Evolutionary conservation across 2,888 invertebrate genomes (phyloP).

Genomic region (Automeris io): DNA sequence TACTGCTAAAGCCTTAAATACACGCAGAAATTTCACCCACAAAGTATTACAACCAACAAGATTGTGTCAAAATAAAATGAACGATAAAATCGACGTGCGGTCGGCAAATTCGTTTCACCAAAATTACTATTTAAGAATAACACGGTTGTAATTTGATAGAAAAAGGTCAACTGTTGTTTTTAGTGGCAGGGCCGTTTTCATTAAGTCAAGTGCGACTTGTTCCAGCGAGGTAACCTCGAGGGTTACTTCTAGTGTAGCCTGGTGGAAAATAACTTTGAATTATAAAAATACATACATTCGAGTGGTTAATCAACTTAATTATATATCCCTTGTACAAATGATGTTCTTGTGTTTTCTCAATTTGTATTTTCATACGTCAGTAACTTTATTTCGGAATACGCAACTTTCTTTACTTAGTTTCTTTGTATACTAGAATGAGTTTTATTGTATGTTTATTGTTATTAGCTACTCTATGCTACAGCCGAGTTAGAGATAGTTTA

Average conservation of each 20-base stretch:
- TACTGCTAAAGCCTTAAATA: too few relatives aligned
- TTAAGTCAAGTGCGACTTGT: conserved; percentile 23
- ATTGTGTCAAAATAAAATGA: too few relatives aligned
- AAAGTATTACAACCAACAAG: too few relatives aligned
- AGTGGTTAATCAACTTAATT: not conserved
- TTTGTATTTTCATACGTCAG: too few relatives aligned
- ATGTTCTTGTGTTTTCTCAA: not conserved
- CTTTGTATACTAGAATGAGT: too few relatives aligned
- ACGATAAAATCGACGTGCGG: conserved; percentile 25
- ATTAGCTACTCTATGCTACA: too few relatives aligned
- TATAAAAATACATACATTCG: not conserved
- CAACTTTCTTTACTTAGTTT: too few relatives aligned
- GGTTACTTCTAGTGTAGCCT: not conserved
- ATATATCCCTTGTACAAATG: too few relatives aligned
- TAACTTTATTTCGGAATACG: too few relatives aligned
- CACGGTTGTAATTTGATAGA: conserved; percentile 30
- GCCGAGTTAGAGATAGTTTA: too few relatives aligned
- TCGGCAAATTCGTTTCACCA: conserved; percentile 24
- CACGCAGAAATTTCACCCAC: too few relatives aligned
- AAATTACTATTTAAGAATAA: conserved; percentile 33
- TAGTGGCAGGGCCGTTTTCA: conserved; percentile 32
- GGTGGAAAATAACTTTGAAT: conserved; percentile 1
- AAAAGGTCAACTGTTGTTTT: conserved; percentile 33
- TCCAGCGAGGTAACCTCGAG: conserved; percentile 2
- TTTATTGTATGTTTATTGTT: too few relatives aligned